Conservation (phyloP, 2,888 invertebrate species). For the Branchipolynoe longqiensis region DNA sequence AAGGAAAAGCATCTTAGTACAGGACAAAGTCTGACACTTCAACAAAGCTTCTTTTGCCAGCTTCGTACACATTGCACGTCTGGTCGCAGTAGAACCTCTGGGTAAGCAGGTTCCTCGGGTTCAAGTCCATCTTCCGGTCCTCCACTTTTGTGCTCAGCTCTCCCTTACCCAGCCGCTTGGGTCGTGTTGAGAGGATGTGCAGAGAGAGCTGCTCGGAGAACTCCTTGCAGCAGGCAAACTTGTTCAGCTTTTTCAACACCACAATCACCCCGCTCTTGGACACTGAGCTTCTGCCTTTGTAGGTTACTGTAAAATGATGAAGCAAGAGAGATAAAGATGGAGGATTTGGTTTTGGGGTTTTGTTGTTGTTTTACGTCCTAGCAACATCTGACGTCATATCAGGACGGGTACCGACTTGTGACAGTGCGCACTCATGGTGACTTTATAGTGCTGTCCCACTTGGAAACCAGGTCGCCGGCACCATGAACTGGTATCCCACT, state of each 20-base stretch:
- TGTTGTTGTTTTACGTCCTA: no score
- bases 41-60: constrained; percentile 38
- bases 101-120: neutral
- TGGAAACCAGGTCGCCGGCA: no score
- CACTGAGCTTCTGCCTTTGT: neutral
- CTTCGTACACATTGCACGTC: constrained; percentile 42
- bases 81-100: constrained; percentile 52
- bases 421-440: no score
- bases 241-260: constrained; percentile 36
- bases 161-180: constrained; percentile 29
- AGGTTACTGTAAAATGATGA: constrained; percentile 1
- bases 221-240: constrained; percentile 36
- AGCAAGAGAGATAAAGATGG: no score
- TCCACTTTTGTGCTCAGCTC: neutral
- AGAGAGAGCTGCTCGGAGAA: constrained; percentile 49
- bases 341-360: no score
- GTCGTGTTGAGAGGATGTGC: constrained; percentile 15
- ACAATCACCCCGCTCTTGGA: constrained; percentile 29
- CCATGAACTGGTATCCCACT: no score
- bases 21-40: constrained; percentile 31
- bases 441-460: no score
- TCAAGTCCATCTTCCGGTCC: neutral
- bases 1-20: no score
- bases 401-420: no score
- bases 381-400: no score